Evolutionary conservation across 2,888 invertebrate genomes (phyloP), one percentile per base, ranked within the genome.

Genomic region (Liposcelis brunnea): DNA sequence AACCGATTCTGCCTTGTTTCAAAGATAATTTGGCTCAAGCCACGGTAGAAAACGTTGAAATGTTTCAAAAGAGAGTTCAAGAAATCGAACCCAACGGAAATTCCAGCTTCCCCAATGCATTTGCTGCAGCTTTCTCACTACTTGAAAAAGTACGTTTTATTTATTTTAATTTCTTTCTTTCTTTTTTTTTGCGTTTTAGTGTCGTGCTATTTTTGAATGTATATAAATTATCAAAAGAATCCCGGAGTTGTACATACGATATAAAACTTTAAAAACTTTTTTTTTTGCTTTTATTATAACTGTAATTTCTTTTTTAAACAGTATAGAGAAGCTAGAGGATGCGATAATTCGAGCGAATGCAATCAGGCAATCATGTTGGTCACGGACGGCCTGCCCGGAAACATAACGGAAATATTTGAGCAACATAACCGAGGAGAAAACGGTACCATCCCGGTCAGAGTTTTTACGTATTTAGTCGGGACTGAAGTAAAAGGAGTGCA

Each of bases 281-380:
- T 10, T 43, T 33, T 45, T 4, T 47, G 14, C 32, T 31, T 42
- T 40, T 44, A 10, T 18, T 18, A 47, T 4, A 31, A 36, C 10
- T 46, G 4, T 40, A 21, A 15, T 4, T 7, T 26, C 1, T 3
- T n/a, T n/a, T n/a, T n/a, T n/a, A n/a, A n/a, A n/a, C n/a, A 33
- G 33, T 19, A 18, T 26, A 14, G 40, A 40, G 40, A 40, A 18
- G 12, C 43, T 3, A 42, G 49, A 21, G 49, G 49, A 6, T 50
- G 49, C 36, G 44, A 19, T 21, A 40, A 40, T 21, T 10, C 11
- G 19, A 18, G 73, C 46, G 72, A 79, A 31, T 97, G 97, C 60
- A 97, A 95, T 65, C 91, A 93, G 63, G 79, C 90, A 21, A 90
- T 98, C 49, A 94, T 97, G 93, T 66, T 97, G 47, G 78, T 97